These are phyloP conservation scores for Dasypogon diadema DNA, from an alignment of 2,888 invertebrate genomes.

Conservation along the genomic window DNA sequence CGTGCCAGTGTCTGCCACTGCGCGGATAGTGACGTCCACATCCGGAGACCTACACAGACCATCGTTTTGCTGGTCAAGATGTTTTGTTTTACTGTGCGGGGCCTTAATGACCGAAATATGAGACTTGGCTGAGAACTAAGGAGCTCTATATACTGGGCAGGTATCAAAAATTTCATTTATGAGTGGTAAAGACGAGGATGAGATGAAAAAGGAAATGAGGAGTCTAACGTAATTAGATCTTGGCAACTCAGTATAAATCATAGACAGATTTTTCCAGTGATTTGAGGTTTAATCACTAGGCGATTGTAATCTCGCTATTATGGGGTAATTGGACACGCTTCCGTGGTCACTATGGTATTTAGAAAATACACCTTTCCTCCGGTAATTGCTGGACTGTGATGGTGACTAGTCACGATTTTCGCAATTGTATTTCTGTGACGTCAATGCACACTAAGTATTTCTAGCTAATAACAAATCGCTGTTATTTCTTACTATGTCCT, in stretches of 20 bases:
- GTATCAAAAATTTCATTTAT: conserved; percentile 1
- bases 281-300: neutral
- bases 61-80: neutral
- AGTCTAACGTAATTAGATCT: no score
- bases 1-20: neutral
- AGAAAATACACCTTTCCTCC: neutral
- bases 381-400: conserved; percentile 5
- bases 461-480: neutral
- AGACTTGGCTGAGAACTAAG: neutral
- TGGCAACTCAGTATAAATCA: neutral
- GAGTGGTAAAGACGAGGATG: no score
- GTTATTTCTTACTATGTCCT: neutral
- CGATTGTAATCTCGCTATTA: neutral
- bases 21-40: conserved; percentile 20
- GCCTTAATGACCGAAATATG: conserved; percentile 28
- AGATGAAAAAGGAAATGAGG: no score
- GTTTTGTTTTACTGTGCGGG: conserved; percentile 30
- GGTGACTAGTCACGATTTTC: neutral
- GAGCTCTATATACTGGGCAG: no score
- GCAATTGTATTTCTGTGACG: neutral
- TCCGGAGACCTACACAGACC: neutral
- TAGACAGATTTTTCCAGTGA: neutral
- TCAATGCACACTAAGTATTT: conserved; percentile 8
- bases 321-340: neutral
- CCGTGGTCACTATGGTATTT: neutral